Evolutionary conservation across 2,888 invertebrate species (phyloP), one percentile per base, ranked within the genome.

Genomic region (Lasioglossum morio): DNA sequence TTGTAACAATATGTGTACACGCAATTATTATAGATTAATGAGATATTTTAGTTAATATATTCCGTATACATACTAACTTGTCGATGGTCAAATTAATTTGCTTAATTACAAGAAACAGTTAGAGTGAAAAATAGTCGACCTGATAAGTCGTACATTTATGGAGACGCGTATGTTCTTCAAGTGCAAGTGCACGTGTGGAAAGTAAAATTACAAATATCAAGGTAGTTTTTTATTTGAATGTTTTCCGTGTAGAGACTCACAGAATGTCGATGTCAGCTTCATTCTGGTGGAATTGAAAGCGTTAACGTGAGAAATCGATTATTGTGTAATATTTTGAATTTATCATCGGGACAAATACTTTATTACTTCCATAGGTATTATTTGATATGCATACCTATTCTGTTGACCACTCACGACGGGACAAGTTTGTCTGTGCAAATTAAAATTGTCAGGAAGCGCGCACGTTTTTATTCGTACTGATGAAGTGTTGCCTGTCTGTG

Each of bases 401-500:
- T 7, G 30, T 69, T 37, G 4, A 37, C n/a, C 69, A 37, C 43
- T 46, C 34, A 19, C 19, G 4, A 27, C 16, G 27, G 46, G 16
- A 60, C 14, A 37, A 40, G 43, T 78, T 78, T 46, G n/a, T 81
- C 72, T 72, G 30, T 16, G n/a, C 27, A 19, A 30, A 72, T 19
- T 70, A 40, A 70, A 48, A 34, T 74, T 81, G 30, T 66, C 75
- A 75, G 70, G 48, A 48, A 77, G 8, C 30, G 70, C n/a, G 27
- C 30, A 46, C 53, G 40, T 70, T 70, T 74, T 75, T 82, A 74
- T 70, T 75, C 57, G 46, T 40, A 46, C 37, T 75, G 80, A 81
- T 82, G 37, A 73, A 82, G 73, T 74, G 80, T 69, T 74, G 43
- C 46, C 37, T 82, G 74, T 69, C 19, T 12, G n/a, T 74, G 82